These are phyloP conservation scores for Catamblyrhynchus diadema DNA, from an alignment of 2,797 vertebrate genomes.

Conservation along the genomic window DNA sequence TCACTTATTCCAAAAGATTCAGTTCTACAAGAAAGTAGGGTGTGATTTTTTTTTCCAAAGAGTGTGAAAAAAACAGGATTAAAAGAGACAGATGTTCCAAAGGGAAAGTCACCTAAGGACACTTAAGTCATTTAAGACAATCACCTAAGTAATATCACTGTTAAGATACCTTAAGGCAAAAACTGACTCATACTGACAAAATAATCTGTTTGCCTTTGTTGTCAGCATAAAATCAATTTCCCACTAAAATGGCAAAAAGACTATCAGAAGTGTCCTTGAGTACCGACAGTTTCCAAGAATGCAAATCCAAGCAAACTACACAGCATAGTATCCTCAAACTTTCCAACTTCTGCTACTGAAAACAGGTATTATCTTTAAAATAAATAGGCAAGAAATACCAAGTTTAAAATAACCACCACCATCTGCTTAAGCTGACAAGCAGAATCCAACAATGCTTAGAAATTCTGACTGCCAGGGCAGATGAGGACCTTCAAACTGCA, in stretches of 20 bases:
- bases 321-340: neutral
- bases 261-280: neutral
- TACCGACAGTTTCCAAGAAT: neutral
- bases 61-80: neutral
- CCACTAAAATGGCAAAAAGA: neutral
- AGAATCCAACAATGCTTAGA: neutral
- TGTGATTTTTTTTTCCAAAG: neutral
- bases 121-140: neutral
- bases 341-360: neutral
- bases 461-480: neutral
- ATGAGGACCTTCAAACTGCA: neutral
- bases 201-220: neutral
- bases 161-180: neutral
- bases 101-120: neutral
- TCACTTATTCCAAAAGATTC: neutral
- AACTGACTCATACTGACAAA: neutral
- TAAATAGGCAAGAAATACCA: neutral
- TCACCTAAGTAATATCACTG: neutral
- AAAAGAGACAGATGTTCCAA: neutral
- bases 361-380: neutral
- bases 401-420: neutral
- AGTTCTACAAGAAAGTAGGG: neutral
- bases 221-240: neutral
- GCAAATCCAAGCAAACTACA: neutral
- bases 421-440: neutral